phyloP scores from a whole-genome alignment of 2,113 vertebrate genomes.

The Hydropotes inermis region DNA sequence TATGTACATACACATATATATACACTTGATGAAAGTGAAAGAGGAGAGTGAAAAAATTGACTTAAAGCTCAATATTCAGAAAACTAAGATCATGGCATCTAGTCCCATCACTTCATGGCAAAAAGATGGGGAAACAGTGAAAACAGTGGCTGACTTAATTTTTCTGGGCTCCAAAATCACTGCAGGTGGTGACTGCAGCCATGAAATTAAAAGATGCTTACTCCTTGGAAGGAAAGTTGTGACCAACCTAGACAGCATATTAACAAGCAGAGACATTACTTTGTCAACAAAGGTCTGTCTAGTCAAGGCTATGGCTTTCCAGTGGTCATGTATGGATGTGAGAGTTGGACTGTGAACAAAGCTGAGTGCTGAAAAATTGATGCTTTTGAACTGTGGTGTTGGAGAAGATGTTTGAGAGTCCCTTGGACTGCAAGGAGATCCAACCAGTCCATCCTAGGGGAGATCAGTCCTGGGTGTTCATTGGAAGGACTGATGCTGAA shows the following conservation, averaged over 20 bases:
- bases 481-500: background rate
- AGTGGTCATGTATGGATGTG: background rate
- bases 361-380: fast-evolving
- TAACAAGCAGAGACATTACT: background rate
- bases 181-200: no score
- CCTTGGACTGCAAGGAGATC: no score
- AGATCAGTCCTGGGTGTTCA: no score
- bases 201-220: background rate
- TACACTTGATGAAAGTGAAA: background rate
- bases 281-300: background rate
- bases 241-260: background rate
- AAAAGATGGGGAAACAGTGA: background rate
- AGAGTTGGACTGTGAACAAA: background rate
- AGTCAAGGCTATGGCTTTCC: background rate
- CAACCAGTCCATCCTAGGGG: no score
- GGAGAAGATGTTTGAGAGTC: no score
- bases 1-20: background rate
- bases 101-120: no score
- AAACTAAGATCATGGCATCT: no score
- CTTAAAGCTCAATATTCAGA: no score
- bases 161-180: background rate
- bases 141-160: background rate
- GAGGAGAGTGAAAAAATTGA: no score
- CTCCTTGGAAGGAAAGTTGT: background rate
- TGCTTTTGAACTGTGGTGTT: no score